Base-by-base conservation (phyloP, 2,797 vertebrate genomes). In the Epinephelus malabaricus region DNA sequence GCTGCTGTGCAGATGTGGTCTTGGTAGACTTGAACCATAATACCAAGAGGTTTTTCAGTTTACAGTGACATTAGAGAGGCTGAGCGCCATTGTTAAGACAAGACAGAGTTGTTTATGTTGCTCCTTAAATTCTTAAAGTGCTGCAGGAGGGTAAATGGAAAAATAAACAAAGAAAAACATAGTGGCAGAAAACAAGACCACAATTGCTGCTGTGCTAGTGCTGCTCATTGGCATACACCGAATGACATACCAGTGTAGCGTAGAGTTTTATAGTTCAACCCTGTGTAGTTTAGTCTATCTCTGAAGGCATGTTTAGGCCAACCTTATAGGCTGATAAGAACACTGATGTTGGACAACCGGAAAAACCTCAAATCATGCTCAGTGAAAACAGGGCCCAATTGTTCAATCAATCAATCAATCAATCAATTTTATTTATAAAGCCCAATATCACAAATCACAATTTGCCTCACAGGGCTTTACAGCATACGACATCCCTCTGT, bases 1-100 rank as follows among this genome's bases (percentile, higher is more conserved):
- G 27, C 55, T 79, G 66, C 60, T 62, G 71, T 76, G 73, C 58
- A 72, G 59, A 83, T 85, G 69, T n/a, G 49, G 67, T 70, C 51
- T 62, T 55, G 25, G 72, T 78, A 38, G 74, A 61, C 65, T 72
- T 23, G 38, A 64, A 71, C 55, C 17, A 2, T 6, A 10, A 65
- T 19, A 56, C 60, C 40, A 15, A 62, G 60, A 63, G 56, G 46
- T 49, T 59, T 74, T 63, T 45, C 50, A 55, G 10, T 69, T 55
- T 72, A 54, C 23, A 75, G 46, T 46, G 34, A 74, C 14, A 34
- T 45, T 65, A 46, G 21, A 51, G 12, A 68, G 45, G n/a, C 40
- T 23, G 5, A 53, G 21, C 45, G 47, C 7, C 38, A 51, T 18
- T 67, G 14, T 30, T n/a, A n/a, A 6, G 12, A 53, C 14, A 17